Evolutionary conservation across 2,888 invertebrate genomes (phyloP).

Genomic region (Pristionchus maxplancki): DNA sequence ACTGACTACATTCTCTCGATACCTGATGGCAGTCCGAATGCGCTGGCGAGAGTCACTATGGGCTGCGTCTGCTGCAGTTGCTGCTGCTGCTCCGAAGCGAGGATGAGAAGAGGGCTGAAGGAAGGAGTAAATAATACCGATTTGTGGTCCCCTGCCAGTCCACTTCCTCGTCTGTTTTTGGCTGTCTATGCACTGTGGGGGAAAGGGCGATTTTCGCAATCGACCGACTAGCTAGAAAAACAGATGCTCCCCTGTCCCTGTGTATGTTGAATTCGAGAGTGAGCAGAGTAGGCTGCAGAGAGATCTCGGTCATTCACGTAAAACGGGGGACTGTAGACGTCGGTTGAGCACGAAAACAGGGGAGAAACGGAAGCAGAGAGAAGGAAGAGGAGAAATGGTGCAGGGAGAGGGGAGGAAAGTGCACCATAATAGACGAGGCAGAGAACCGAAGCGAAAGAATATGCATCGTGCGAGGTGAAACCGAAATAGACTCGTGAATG

Average conservation of each 20-base stretch:
- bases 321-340: neutral
- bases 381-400: neutral
- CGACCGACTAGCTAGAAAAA: neutral
- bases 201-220: neutral
- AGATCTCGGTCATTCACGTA: neutral
- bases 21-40: neutral
- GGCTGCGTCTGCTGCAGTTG: neutral
- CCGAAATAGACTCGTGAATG: neutral
- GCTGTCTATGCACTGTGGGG: neutral
- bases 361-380: neutral
- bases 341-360: neutral
- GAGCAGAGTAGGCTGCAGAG: neutral
- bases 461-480: neutral
- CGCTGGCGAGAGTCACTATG: neutral
- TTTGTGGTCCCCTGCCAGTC: neutral
- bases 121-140: neutral
- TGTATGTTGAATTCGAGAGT: too few relatives aligned
- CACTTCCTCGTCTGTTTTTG: constrained; percentile 6
- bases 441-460: neutral
- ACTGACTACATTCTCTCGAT: neutral
- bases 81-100: constrained; percentile 1
- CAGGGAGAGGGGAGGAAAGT: neutral
- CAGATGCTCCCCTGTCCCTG: neutral
- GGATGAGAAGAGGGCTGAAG: constrained; percentile 19
- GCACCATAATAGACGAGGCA: neutral